These are phyloP conservation scores for Mesoclemmys tuberculata DNA, from an alignment of 2,113 vertebrate genomes.

Conservation along the genomic window DNA sequence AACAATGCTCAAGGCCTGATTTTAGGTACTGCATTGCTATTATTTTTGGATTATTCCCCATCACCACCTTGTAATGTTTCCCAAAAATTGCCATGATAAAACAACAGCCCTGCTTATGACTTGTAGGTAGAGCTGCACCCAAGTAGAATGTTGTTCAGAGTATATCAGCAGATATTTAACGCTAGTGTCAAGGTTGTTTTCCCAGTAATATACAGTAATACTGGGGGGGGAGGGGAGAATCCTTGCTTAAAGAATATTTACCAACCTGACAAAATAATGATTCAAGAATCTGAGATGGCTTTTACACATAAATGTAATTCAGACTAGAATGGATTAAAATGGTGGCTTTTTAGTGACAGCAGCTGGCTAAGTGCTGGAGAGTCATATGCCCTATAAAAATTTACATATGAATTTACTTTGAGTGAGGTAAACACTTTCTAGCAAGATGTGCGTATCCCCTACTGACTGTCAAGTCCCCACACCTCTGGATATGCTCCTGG, in stretches of 20 bases:
- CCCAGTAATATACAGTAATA: background rate
- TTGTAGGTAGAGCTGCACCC: background rate
- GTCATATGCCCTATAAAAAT: background rate
- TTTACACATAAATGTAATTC: background rate
- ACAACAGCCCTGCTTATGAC: background rate
- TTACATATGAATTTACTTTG: background rate
- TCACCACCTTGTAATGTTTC: background rate
- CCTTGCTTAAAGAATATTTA: background rate
- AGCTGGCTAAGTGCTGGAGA: background rate
- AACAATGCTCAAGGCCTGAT: constrained; percentile 21
- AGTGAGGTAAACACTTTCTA: background rate
- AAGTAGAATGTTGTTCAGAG: background rate
- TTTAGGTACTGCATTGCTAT: constrained; percentile 54
- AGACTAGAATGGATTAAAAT: background rate
- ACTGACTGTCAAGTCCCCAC: background rate
- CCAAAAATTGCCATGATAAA: constrained; percentile 12
- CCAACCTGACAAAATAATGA: background rate
- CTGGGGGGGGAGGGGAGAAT: background rate
- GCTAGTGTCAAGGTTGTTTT: background rate
- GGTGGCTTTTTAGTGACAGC: background rate
- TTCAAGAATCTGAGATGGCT: background rate
- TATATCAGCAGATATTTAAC: background rate
- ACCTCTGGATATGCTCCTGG: background rate
- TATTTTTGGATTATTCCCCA: constrained; percentile 31
- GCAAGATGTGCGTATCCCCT: background rate